Base-by-base conservation (phyloP, 1,140 invertebrate genomes). In the Lepeophtheirus salmonis region DNA sequence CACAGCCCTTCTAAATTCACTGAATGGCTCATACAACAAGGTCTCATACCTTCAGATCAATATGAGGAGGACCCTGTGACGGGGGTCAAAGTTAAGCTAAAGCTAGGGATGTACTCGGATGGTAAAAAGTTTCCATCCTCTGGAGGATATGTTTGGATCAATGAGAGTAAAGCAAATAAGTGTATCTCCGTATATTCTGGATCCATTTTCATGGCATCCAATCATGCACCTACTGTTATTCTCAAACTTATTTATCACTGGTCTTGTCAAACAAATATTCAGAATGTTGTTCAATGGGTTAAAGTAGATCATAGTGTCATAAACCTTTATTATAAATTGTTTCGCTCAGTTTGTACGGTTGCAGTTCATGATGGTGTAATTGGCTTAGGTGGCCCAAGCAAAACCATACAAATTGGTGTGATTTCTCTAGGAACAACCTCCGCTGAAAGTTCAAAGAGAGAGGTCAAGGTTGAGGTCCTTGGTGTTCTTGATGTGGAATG, bases 171-270 rank as follows among this genome's bases (percentile, higher is more conserved):
- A 67, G 81, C 83, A 0, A 81, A 82, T 20, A 78, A 80, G 54
- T 87, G 83, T 66, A 79, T 88, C 0, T 89, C 86, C 0, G 83
- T 89, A 0, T 90, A 86, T 68, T 80, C 77, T 63, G 83, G 84
- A 18, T 90, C 86, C 0, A 78, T 90, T 30, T 90, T 89, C 65
- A 84, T 89, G 70, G 81, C 81, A 2, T 80, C 83, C 3, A n/a
- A 80, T 82, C 14, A 66, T 69, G 79, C 82, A 0, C 86, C 86
- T 0, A 82, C 80, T 14, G 79, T 84, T 13, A 71, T 88, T 2
- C 68, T 89, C 0, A 89, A 89, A 67, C 72, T 89, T 0, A 81
- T 90, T 22, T 90, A 89, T 69, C 86, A 90, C 68, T 90, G 86
- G 86, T 77, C 83, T 0, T 89, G 85, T 67, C 86, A 89, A 66